phyloP scores from a whole-genome alignment of 2,888 invertebrate genomes.

The Euzophera pinguis region DNA sequence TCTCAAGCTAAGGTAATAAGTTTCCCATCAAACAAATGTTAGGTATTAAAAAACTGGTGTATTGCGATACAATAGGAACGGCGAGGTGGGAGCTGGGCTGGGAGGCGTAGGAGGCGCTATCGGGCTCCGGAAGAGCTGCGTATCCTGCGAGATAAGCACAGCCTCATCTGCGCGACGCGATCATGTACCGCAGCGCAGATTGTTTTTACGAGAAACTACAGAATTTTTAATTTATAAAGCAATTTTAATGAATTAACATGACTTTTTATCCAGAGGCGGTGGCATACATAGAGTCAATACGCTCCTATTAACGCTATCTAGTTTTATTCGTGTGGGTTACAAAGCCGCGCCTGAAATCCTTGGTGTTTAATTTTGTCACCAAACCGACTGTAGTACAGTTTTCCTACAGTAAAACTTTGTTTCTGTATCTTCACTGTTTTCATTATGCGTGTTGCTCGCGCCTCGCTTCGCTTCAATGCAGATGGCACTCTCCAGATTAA shows the following conservation, averaged over 20 bases:
- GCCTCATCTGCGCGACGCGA: conserved; percentile 41
- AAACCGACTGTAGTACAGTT: too few relatives aligned
- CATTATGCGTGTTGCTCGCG: background rate
- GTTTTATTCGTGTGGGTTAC: too few relatives aligned
- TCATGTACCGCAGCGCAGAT: conserved; percentile 19
- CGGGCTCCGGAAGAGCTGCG: conserved; percentile 48
- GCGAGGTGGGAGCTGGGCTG: conserved; percentile 15
- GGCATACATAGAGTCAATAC: too few relatives aligned
- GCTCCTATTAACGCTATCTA: too few relatives aligned
- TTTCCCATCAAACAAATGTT: background rate
- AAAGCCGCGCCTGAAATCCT: too few relatives aligned
- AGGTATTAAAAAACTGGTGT: background rate
- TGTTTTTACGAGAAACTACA: conserved; percentile 10
- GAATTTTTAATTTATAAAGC: background rate
- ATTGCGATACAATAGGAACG: conserved; percentile 8
- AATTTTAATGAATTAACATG: background rate
- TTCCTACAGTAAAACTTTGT: too few relatives aligned
- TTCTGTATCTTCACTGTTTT: conserved; percentile 1
- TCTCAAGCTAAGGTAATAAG: too few relatives aligned
- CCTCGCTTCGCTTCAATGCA: background rate
- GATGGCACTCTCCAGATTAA: conserved; percentile 5
- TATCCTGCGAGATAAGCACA: conserved; percentile 61
- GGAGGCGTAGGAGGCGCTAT: conserved; percentile 45
- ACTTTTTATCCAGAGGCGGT: too few relatives aligned
- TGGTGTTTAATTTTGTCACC: too few relatives aligned